These are phyloP conservation scores for Paguma larvata DNA, from an alignment of 2,797 vertebrate genomes.

Conservation along the genomic window DNA sequence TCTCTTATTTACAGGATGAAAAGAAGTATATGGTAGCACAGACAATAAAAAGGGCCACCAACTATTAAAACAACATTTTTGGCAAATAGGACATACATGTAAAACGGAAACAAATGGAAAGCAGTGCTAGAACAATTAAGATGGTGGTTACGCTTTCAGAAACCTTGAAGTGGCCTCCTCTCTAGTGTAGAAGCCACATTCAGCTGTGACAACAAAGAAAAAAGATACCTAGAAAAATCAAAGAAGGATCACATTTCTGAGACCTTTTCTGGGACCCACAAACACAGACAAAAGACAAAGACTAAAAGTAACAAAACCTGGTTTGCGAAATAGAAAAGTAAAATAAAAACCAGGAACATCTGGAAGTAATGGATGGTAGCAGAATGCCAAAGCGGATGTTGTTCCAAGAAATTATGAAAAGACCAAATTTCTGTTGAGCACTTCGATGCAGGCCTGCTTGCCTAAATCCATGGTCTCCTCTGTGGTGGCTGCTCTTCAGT, in stretches of 20 bases:
- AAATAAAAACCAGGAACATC: slow-evolving; percentile 51
- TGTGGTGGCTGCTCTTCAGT: neutral
- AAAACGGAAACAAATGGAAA: slow-evolving; percentile 30
- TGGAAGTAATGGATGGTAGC: slow-evolving; percentile 70
- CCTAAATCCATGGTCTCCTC: neutral
- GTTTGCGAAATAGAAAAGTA: slow-evolving; percentile 54
- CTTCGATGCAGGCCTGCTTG: neutral
- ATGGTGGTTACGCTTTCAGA: slow-evolving; percentile 39
- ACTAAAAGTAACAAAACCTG: slow-evolving; percentile 53
- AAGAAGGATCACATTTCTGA: slow-evolving; percentile 31
- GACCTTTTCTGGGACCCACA: neutral
- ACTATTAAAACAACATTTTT: slow-evolving; percentile 4
- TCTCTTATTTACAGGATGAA: slow-evolving; percentile 39
- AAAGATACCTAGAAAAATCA: neutral
- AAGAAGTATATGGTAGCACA: neutral
- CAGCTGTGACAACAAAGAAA: neutral
- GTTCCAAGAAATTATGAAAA: neutral
- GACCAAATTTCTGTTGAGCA: neutral
- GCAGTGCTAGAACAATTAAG: neutral
- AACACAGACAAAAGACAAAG: slow-evolving; percentile 47
- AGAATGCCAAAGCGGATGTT: slow-evolving; percentile 14
- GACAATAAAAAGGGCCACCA: neutral
- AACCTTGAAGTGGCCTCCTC: neutral
- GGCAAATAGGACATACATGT: slow-evolving; percentile 13
- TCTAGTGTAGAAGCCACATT: neutral